Percentiles rank a stretch among this genome's conserved stretches.
Conservation (phyloP, 2,113 vertebrate genomes). For the Hippolais icterina region DNA sequence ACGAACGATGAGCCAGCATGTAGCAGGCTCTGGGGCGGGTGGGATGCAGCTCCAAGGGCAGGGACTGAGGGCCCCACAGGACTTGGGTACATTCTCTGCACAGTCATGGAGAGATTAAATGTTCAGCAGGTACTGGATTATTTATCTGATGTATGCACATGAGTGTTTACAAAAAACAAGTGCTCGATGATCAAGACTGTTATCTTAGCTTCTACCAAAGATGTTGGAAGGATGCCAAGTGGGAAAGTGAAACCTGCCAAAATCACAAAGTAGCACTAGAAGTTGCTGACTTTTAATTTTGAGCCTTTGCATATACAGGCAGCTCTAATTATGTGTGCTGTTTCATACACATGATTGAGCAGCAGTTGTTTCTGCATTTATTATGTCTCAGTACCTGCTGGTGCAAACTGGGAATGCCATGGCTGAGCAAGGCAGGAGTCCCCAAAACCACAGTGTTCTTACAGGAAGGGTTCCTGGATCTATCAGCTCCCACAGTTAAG, state of each 20-base stretch:
- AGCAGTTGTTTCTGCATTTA: neutral
- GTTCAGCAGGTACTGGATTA: neutral
- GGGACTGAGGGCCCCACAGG: neutral
- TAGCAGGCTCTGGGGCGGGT: neutral
- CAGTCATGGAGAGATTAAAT: neutral
- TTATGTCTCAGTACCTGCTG: neutral
- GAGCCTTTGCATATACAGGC: neutral
- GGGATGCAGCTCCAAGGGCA: neutral
- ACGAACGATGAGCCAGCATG: rapidly evolving
- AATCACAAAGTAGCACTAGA: neutral
- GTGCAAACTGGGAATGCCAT: neutral
- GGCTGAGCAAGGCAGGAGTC: neutral
- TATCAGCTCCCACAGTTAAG: neutral
- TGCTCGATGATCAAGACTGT: neutral
- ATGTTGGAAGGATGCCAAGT: neutral
- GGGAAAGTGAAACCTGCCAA: slow-evolving; percentile 11
- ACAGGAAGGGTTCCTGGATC: neutral
- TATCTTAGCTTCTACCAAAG: neutral
- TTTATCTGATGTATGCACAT: neutral
- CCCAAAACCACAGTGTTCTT: neutral
- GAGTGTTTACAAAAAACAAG: neutral
- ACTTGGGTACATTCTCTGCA: neutral
- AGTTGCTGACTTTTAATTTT: slow-evolving; percentile 34
- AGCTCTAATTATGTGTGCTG: neutral
- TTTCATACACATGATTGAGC: neutral